These are phyloP conservation scores for Ceratina australensis DNA, from an alignment of 1,140 invertebrate genomes.

Conservation along the genomic window DNA sequence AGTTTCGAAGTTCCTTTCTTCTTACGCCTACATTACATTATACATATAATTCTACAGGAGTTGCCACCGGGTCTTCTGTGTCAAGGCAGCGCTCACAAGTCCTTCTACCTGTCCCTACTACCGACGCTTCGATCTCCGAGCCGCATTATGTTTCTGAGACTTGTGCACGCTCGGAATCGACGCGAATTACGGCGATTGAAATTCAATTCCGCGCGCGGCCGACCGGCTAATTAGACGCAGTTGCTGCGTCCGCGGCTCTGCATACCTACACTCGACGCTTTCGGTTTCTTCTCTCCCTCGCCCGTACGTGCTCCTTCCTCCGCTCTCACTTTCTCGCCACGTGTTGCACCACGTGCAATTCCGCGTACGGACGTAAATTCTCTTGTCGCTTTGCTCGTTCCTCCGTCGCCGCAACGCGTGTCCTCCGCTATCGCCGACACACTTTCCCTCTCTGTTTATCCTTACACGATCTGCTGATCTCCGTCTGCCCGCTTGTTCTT, in stretches of 20 bases:
- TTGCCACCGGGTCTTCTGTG: too few relatives aligned
- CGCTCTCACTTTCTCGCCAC: slow-evolving; percentile 7
- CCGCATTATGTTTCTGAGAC: too few relatives aligned
- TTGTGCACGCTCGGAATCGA: slow-evolving; percentile 11
- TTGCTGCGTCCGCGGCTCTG: slow-evolving; percentile 44
- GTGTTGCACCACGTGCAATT: slow-evolving; percentile 52
- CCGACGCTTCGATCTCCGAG: too few relatives aligned
- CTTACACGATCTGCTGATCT: background rate
- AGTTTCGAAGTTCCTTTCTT: too few relatives aligned
- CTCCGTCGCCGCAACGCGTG: background rate
- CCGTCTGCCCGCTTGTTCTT: background rate
- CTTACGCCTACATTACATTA: too few relatives aligned
- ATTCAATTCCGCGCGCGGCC: slow-evolving; percentile 74
- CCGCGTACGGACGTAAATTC: slow-evolving; percentile 41
- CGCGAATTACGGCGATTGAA: slow-evolving; percentile 76
- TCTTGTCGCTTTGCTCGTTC: slow-evolving; percentile 22
- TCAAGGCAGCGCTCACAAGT: too few relatives aligned
- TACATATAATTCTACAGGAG: too few relatives aligned
- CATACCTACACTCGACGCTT: too few relatives aligned
- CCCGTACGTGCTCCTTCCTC: background rate
- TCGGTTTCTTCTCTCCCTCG: background rate
- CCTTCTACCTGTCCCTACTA: too few relatives aligned
- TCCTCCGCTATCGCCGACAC: background rate
- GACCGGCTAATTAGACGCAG: slow-evolving; percentile 74
- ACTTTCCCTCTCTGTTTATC: too few relatives aligned